Base-by-base conservation (phyloP, 1,140 invertebrate species). In the Lepeophtheirus salmonis region DNA sequence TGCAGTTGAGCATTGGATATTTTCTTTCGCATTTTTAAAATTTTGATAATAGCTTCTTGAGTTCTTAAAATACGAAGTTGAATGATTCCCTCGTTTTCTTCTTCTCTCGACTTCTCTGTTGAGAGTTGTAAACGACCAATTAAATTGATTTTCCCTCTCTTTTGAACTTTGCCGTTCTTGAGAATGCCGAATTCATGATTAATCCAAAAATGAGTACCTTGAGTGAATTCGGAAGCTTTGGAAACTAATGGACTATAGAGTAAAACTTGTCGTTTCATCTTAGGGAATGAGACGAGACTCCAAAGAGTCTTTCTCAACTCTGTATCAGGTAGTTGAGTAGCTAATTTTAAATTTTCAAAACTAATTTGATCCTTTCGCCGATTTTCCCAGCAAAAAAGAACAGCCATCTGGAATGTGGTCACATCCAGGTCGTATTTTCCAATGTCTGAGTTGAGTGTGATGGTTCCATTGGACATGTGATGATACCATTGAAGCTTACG, bases 321-420 rank as follows among this genome's bases (percentile, higher is more conserved):
- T 20, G 85, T 81, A 75, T 97, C 92, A 52, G 92, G 92, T 63
- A 99, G 74, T 73, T 97, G 92, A 1, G 95, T 97, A 2, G 95
- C 94, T 65, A 97, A 73, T 67, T 86, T 79, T 53, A 98, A 75
- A 75, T 92, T 94, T 74, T 97, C 94, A 68, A 96, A 94, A 2
- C 85, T 84, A 26, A 98, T 83, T 6, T 13, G 12, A 65, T 97
- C 94, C 62, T 80, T 70, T 23, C 86, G 84, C 66, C 94, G 76
- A 70, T 96, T 89, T 77, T 98, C 98, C 92, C 92, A 99, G 6
- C 89, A 89, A 75, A 97, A 97, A 17, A 99, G 74, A n/a, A 98
- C 91, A 59, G 91, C 90, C 90, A 97, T 96, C 82, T 99, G 96
- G 72, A 97, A 97, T 21, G 94, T 97, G 4, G 95, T 97, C 1